These are phyloP conservation scores for Gyps fulvus DNA, from an alignment of 2,113 vertebrate genomes.

Conservation along the genomic window DNA sequence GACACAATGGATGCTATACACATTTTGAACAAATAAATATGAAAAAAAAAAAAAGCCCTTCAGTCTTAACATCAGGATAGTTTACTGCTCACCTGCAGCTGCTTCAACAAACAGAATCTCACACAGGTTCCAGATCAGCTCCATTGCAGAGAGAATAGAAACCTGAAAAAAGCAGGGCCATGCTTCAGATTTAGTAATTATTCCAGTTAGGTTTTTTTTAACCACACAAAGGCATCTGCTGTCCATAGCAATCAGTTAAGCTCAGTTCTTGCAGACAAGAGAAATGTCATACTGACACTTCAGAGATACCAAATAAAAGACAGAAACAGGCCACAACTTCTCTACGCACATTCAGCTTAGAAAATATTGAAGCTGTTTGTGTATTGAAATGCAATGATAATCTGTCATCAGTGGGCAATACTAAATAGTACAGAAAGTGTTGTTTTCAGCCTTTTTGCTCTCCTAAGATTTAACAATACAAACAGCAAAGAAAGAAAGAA, in stretches of 20 bases:
- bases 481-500: not conserved
- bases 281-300: not conserved
- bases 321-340: not conserved
- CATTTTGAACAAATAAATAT: not conserved
- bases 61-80: not conserved
- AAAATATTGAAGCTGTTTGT: not conserved
- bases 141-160: conserved; percentile 90
- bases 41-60: not conserved
- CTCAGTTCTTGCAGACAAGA: not conserved
- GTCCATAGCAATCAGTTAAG: not conserved
- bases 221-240: not conserved
- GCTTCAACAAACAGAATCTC: conserved; percentile 96
- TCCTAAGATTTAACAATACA: not conserved
- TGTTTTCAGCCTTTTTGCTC: not conserved
- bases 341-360: not conserved
- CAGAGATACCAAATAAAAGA: not conserved
- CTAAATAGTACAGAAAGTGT: not conserved
- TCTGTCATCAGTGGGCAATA: not conserved
- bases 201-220: not conserved
- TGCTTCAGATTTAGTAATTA: not conserved
- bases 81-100: conserved; percentile 79
- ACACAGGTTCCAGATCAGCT: conserved; percentile 98
- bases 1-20: not conserved
- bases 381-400: not conserved
- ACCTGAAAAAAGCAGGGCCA: conserved; percentile 71